Base-by-base conservation (phyloP, 2,113 vertebrate species). In the Rallus limicola region DNA sequence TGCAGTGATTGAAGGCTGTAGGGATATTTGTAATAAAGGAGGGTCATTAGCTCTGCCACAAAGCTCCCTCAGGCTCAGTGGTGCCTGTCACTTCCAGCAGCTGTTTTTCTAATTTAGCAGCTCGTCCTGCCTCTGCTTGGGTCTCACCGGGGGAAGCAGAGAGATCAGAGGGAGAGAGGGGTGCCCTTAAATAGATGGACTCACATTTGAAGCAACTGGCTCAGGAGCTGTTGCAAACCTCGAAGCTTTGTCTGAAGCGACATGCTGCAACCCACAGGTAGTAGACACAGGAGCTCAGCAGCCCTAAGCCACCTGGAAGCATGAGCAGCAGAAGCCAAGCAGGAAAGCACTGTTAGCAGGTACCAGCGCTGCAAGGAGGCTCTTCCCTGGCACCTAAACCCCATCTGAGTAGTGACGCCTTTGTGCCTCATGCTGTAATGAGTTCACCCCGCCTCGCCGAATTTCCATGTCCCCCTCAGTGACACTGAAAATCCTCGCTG, bases 1-100 rank as follows among this genome's bases (percentile, higher is more conserved):
- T 85, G 92, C 91, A 88, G 95, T 95, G 95, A 92, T 56, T 36
- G 88, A 94, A 91, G 76, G 88, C 91, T 79, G 63, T 86, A 87
- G 78, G 94, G 71, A 50, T 90, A 36, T 86, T 90, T 80, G 46
- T 82, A 85, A 82, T 74, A 40, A 89, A 86, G 68, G 52, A 75
- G 34, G 46, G 70, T 92, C 83, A 48, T 86, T 92, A 86, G 86
- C 52, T 29, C 75, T 78, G 92, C 88, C n/a, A 24, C 0, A 0
- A 85, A 67, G 33, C 55, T 16, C 36, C 52, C 70, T 72, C 46
- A 33, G 67, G 65, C 65, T 92, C 91, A 58, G 69, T 64, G n/a
- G 88, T 92, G 88, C 88, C 60, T 58, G 3, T 83, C 77, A 59
- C 89, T 92, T 87, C 56, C 88, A 89, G 83, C 67, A 40, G 77